Conservation (phyloP, 2,888 invertebrate genomes). For the Capitulum mitella region DNA sequence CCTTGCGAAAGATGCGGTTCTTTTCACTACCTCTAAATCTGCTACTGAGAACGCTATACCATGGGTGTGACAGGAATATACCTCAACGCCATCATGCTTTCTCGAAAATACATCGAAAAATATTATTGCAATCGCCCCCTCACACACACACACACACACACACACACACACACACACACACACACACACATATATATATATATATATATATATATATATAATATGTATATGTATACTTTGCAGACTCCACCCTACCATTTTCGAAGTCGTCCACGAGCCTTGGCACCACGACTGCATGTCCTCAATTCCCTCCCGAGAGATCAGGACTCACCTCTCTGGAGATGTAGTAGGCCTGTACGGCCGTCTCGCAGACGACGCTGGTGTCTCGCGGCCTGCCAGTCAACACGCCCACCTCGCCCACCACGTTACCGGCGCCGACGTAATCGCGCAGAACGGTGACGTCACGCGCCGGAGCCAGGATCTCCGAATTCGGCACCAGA, state of each 20-base stretch:
- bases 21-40: too few species aligned
- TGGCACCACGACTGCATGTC: constrained; percentile 39
- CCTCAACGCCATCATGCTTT: too few species aligned
- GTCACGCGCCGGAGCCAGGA: constrained; percentile 49
- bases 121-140: too few species aligned
- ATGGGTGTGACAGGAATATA: too few species aligned
- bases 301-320: too few species aligned
- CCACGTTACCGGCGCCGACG: constrained; percentile 54
- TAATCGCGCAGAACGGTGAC: constrained; percentile 50
- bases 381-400: constrained; percentile 53
- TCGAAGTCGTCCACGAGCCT: constrained; percentile 41
- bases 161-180: neutral
- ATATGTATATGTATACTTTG: neutral
- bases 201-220: neutral
- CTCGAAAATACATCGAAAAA: too few species aligned
- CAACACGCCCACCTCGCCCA: constrained; percentile 55
- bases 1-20: too few species aligned
- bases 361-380: constrained; percentile 54
- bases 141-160: neutral
- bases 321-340: constrained; percentile 41
- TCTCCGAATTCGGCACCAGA: constrained; percentile 52
- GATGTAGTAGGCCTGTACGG: constrained; percentile 48
- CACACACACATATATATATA: neutral
- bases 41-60: too few species aligned
- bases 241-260: constrained; percentile 47